phyloP scores from a whole-genome alignment of 2,797 vertebrate species.

The Microchirus variegatus region DNA sequence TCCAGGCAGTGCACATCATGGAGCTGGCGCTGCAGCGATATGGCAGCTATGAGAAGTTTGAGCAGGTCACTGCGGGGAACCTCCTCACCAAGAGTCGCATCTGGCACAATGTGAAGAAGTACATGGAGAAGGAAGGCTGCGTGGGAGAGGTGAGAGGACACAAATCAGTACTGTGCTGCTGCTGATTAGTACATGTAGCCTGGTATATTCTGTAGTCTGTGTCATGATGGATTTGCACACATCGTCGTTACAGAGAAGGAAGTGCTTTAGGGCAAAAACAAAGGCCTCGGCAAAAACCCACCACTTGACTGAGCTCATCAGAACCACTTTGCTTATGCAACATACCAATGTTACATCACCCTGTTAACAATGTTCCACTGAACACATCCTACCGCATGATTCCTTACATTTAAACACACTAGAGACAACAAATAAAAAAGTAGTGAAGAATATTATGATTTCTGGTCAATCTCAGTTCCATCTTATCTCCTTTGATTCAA shows the following conservation, averaged over 20 bases:
- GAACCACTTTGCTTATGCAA: conserved; percentile 17
- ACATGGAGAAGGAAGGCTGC: conserved; percentile 95
- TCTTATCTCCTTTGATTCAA: no score
- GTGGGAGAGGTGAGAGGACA: conserved; percentile 86
- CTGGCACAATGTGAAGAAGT: conserved; percentile 89
- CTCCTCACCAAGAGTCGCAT: conserved; percentile 89
- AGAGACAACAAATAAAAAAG: no score
- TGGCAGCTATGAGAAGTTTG: conserved; percentile 92
- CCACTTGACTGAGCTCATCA: conserved; percentile 18
- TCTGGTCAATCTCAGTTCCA: no score
- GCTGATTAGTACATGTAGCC: no score
- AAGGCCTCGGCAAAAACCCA: conserved; percentile 16
- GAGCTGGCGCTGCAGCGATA: conserved; percentile 89
- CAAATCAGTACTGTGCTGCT: no score
- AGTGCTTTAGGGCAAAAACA: conserved; percentile 24
- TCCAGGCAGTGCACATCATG: conserved; percentile 91
- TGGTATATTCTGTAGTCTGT: conserved; percentile 10
- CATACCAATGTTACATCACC: conserved; percentile 43
- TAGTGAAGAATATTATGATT: no score
- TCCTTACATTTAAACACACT: no score
- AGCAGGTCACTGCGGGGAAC: conserved; percentile 90
- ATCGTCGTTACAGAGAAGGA: no score
- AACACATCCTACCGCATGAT: conserved; percentile 20
- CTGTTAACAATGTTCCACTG: conserved; percentile 40
- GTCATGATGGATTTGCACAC: conserved; percentile 9